phyloP scores from a whole-genome alignment of 2,888 invertebrate genomes.

The Pterostichus niger region DNA sequence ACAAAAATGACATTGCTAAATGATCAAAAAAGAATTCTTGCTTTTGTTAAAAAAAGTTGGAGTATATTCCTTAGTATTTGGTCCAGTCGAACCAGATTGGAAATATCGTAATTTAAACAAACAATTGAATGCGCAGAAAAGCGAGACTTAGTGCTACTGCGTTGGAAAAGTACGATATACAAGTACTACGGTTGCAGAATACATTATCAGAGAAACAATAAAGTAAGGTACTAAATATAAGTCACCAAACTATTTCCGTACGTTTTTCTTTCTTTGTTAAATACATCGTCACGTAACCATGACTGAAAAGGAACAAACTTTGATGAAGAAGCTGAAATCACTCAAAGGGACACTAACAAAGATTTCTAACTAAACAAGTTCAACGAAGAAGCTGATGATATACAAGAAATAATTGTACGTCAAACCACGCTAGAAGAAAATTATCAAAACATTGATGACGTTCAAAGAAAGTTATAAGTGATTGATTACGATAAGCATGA shows the following conservation, averaged over 20 bases:
- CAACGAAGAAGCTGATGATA: slow-evolving; percentile 6
- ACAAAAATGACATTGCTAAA: too few relatives aligned
- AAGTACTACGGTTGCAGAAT: not conserved
- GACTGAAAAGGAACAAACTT: not conserved
- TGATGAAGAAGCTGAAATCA: slow-evolving; percentile 10
- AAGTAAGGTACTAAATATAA: slow-evolving; percentile 19
- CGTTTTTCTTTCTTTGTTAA: not conserved
- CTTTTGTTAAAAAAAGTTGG: too few relatives aligned
- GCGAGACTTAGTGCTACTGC: slow-evolving; percentile 14
- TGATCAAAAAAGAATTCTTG: too few relatives aligned
- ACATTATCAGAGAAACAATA: too few relatives aligned
- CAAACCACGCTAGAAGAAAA: not conserved
- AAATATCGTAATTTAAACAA: slow-evolving; percentile 1
- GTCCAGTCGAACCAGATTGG: not conserved
- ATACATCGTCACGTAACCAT: not conserved
- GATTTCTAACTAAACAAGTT: slow-evolving; percentile 17
- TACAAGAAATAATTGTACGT: slow-evolving; percentile 23
- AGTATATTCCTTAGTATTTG: too few relatives aligned
- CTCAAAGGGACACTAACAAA: not conserved
- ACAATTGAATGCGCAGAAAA: slow-evolving; percentile 9
- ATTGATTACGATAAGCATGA: slow-evolving; percentile 8
- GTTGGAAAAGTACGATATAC: not conserved
- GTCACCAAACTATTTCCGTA: not conserved
- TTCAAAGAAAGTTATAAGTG: slow-evolving; percentile 1
- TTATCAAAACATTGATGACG: slow-evolving; percentile 22